Percentiles rank a stretch among this genome's conserved stretches.
Conservation (phyloP, 2,797 vertebrate species). For the Betta splendens region DNA sequence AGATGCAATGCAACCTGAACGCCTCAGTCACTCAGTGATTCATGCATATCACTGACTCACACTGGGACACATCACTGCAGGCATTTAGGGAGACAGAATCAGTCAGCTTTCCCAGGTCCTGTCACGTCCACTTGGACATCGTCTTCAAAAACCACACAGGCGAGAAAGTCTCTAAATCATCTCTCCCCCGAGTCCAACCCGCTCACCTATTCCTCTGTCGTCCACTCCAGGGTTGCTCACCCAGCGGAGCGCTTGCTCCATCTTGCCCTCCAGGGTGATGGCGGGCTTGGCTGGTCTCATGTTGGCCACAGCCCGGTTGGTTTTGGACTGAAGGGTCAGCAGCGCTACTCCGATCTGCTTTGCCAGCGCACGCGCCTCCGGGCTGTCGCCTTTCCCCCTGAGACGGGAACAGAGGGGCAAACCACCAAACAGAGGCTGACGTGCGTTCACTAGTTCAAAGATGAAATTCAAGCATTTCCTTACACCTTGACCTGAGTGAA, state of each 20-base stretch:
- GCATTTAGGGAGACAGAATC: conserved; percentile 34
- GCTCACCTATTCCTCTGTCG: conserved; percentile 93
- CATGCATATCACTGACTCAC: no score
- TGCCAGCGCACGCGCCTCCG: conserved; percentile 92
- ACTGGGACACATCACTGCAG: conserved; percentile 16
- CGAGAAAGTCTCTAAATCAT: conserved; percentile 24
- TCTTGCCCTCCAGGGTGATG: conserved; percentile 95
- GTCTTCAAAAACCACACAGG: conserved; percentile 13
- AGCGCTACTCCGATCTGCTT: conserved; percentile 94
- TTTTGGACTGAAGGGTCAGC: conserved; percentile 95
- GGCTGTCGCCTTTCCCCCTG: conserved; percentile 97
- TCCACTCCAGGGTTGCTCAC: conserved; percentile 94
- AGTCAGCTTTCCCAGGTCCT: conserved; percentile 36
- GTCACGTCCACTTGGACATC: conserved; percentile 14
- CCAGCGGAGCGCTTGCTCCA: conserved; percentile 97
- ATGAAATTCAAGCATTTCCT: conserved; percentile 8
- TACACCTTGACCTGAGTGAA: conserved; percentile 17
- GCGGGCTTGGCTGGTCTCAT: conserved; percentile 95
- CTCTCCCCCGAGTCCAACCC: conserved; percentile 9
- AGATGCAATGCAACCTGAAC: conserved; percentile 9
- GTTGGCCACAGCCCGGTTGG: conserved; percentile 94
- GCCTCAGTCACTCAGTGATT: conserved; percentile 39
- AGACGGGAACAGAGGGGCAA: conserved; percentile 13
- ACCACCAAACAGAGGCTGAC: no score
- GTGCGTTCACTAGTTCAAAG: no score